Conservation (phyloP, 2,113 vertebrate species). For the Castor canadensis region DNA sequence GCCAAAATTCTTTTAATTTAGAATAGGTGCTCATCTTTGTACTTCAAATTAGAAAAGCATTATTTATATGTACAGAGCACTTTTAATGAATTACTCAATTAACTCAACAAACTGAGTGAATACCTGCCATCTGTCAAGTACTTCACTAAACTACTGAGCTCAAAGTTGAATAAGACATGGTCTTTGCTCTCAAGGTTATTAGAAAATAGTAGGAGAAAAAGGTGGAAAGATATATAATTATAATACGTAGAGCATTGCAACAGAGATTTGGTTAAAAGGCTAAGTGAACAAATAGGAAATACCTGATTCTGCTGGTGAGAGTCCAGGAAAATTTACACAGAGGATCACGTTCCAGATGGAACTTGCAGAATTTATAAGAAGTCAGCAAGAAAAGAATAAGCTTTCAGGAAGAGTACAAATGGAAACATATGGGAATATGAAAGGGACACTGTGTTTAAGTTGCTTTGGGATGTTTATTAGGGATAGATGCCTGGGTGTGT, state of each 20-base stretch:
- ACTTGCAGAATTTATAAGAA: not conserved
- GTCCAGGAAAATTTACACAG: not conserved
- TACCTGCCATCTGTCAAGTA: constrained; percentile 9
- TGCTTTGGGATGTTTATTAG: not conserved
- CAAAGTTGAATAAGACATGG: not conserved
- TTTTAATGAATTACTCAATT: constrained; percentile 36
- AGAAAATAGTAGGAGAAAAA: not conserved
- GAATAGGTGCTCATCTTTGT: not conserved
- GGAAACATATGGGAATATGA: not conserved
- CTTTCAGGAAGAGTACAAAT: not conserved
- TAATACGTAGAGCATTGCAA: not conserved
- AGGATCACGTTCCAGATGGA: not conserved
- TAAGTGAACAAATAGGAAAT: not conserved
- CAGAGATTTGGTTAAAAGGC: not conserved
- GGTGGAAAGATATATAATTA: not conserved
- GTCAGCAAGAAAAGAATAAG: not conserved
- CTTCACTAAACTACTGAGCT: not conserved
- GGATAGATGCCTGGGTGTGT: not conserved
- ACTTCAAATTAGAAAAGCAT: not conserved
- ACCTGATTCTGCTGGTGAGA: not conserved
- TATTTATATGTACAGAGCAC: not conserved
- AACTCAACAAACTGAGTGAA: constrained; percentile 24
- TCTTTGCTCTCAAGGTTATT: not conserved
- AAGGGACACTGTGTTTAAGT: not conserved
- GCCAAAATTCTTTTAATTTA: not conserved